Evolutionary conservation across 2,797 vertebrate genomes (phyloP), one percentile per base, ranked within the genome.

Genomic region (Echiichthys vipera): DNA sequence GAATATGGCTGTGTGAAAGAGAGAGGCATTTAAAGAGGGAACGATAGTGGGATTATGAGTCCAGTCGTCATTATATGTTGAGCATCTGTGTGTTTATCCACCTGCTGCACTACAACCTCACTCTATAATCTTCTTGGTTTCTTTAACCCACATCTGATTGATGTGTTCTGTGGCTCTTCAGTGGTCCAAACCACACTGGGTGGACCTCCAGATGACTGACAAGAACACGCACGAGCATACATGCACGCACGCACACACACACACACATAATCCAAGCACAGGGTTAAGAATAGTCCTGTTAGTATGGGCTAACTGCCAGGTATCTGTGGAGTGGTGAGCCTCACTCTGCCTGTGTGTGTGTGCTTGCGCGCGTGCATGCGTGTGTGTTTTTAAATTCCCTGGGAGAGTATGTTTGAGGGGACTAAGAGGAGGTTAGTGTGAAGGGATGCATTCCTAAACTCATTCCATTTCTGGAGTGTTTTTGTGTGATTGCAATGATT

Each of bases 11-110:
- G 30, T 34, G 64, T 65, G 63, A 74, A 69, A 39, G 47, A 49
- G 37, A 68, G n/a, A 22, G 36, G 39, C 3, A 55, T 15, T 67
- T 5, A 49, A 20, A 46, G 27, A 73, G 34, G 54, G 20, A 57
- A 25, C 43, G 32, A 47, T 7, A 20, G 37, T 17, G 32, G 36
- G 66, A 56, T 73, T 61, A 24, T 39, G 51, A 70, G 54, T 57
- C 68, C 71, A 79, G 45, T 64, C 74, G 61, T 81, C 83, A 85
- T 87, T 89, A 84, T 46, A 77, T 39, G 77, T 32, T 74, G 70
- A 66, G 65, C 81, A 83, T 89, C 65, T 84, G 82, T 87, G 68
- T 84, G 71, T 89, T 92, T 89, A 82, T 92, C 90, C 91, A 94
- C 93, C 92, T 93, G 93, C 87, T 90, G 57, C 69, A 61, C 71